Percentiles rank a stretch among this genome's conserved stretches.
Conservation (phyloP, 1,140 invertebrate species). For the Megathymus violae region DNA sequence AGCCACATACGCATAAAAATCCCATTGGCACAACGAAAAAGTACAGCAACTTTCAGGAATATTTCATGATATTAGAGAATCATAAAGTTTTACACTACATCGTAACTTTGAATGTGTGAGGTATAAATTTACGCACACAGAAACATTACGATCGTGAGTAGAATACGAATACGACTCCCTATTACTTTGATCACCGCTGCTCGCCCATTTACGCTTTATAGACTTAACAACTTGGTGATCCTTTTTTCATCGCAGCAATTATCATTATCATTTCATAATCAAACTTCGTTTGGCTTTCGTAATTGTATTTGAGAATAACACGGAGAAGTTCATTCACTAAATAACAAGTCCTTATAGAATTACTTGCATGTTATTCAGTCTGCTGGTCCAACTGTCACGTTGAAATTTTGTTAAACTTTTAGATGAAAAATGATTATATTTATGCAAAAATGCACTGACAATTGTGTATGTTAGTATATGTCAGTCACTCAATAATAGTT, state of each 20-base stretch:
- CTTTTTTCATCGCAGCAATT: neutral
- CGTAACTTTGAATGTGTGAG: constrained; percentile 22
- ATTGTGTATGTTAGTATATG: too few species aligned
- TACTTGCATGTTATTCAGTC: too few species aligned
- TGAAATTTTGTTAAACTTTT: too few species aligned
- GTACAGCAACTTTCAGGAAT: neutral
- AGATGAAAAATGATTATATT: too few species aligned
- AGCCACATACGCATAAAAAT: neutral
- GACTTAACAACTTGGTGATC: neutral
- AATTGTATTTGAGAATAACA: too few species aligned
- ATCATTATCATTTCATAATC: too few species aligned
- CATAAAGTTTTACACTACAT: constrained; percentile 15
- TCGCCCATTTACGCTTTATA: constrained; percentile 10
- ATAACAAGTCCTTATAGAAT: too few species aligned
- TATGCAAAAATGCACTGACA: too few species aligned
- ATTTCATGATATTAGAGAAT: neutral
- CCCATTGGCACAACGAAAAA: neutral
- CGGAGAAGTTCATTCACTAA: too few species aligned
- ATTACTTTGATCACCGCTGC: constrained; percentile 8
- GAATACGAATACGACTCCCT: constrained; percentile 13
- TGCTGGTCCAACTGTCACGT: too few species aligned
- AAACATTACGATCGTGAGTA: constrained; percentile 16
- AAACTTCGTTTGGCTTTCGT: too few species aligned
- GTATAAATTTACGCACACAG: constrained; percentile 25
- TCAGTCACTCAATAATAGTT: too few species aligned